These are phyloP conservation scores for Orthosia gracilis DNA, from an alignment of 2,888 invertebrate genomes.

Conservation along the genomic window DNA sequence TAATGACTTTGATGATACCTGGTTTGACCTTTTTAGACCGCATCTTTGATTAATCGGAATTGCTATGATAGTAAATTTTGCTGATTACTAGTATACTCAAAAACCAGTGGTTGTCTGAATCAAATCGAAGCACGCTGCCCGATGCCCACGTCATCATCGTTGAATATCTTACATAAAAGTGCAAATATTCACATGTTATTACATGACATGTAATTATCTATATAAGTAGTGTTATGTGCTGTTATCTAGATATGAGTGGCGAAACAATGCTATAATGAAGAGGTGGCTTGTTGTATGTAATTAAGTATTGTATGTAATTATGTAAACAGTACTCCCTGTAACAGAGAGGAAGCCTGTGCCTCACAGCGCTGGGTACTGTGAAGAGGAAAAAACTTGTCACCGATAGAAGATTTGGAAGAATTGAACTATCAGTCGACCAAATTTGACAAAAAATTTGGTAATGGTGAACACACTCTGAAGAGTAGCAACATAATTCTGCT, in stretches of 20 bases:
- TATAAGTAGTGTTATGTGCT: constrained; percentile 17
- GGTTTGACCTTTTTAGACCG: too few species aligned
- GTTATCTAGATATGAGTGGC: constrained; percentile 9
- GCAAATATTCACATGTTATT: constrained; percentile 46
- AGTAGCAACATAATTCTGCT: background rate
- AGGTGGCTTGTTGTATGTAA: background rate
- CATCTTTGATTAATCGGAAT: background rate
- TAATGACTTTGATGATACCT: too few species aligned
- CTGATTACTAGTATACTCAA: background rate
- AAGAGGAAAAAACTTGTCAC: background rate
- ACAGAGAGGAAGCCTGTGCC: background rate
- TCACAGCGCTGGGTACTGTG: background rate
- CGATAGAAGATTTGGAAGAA: background rate
- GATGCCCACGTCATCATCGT: background rate
- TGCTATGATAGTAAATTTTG: background rate
- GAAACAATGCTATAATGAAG: background rate
- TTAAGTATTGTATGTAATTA: background rate
- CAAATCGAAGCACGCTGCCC: background rate
- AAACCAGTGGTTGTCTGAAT: background rate
- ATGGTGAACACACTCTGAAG: background rate
- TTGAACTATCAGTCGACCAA: background rate
- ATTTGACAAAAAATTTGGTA: too few species aligned
- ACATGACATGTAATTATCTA: constrained; percentile 26
- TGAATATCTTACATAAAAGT: constrained; percentile 1
- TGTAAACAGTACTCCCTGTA: background rate